Evolutionary conservation across 2,888 invertebrate genomes (phyloP), one percentile per base, ranked within the genome.

Genomic region (Autographa gamma): DNA sequence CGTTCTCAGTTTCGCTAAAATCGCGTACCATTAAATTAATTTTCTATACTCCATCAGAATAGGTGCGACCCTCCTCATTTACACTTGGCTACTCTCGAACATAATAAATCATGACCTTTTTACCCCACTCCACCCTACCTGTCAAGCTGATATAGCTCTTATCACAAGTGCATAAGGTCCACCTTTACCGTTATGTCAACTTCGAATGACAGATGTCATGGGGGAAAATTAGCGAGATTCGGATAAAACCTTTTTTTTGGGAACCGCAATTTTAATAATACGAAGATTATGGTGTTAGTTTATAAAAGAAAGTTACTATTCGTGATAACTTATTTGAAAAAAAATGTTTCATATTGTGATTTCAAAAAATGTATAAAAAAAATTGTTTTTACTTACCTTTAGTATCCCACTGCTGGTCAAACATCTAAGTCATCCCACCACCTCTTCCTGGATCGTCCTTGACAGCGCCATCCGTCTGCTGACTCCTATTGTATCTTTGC

Each of bases 91-190:
- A 82, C 83, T 82, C 79, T 64, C 71, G 68, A 82, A 86, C 81
- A 84, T 86, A 84, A 89, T 89, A 89, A 86, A 89, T 86, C 85
- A 83, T 82, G 77, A 80, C 80, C 74, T 67, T 66, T 80, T 73
- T 70, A 66, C 75, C 81, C 80, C 69, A 60, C 76, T 79, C 70
- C 56, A 68, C 13, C 18, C 61, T 54, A 54, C 63, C 32, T 74
- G 66, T 32, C 66, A 75, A 79, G 63, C 76, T 41, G 66, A 81
- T 77, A 65, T 74, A 72, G 71, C 65, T 71, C 66, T 79, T 83
- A 82, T 74, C 25, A 58, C 18, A 64, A 74, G 52, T 8, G 34
- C 38, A 60, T 65, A 76, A 74, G 72, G 71, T 71, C 59, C 19
- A 63, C 58, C 43, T 16, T 63, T 65, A 31, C 69, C 60, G 61